These are phyloP conservation scores for Drymodes brunneopygia DNA, from an alignment of 2,113 vertebrate species.

Conservation along the genomic window DNA sequence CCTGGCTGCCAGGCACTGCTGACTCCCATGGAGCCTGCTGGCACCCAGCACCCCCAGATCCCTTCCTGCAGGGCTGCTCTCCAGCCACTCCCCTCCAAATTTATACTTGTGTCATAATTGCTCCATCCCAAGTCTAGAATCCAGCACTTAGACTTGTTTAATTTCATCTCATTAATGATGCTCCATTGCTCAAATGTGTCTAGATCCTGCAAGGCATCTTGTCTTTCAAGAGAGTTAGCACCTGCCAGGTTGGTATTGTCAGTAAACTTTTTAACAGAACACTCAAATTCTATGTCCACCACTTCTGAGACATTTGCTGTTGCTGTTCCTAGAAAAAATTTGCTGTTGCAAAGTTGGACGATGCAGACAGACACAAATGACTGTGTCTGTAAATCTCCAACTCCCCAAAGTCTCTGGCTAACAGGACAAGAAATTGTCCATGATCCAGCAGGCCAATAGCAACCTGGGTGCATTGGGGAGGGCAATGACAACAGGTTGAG, in stretches of 20 bases:
- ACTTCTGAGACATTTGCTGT: background rate
- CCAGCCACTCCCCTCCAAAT: background rate
- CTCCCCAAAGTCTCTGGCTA: background rate
- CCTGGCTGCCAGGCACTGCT: background rate
- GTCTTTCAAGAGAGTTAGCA: background rate
- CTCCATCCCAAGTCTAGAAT: background rate
- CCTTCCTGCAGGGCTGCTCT: background rate
- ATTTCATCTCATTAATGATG: background rate
- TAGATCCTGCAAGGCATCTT: background rate
- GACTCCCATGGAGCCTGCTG: background rate
- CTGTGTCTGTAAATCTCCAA: background rate
- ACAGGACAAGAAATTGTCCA: background rate
- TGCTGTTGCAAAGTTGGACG: background rate
- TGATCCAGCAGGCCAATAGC: background rate
- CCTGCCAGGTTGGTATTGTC: background rate
- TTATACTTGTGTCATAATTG: background rate
- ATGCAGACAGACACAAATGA: background rate
- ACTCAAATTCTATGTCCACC: background rate
- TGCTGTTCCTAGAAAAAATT: background rate
- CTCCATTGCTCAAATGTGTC: background rate
- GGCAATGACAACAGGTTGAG: too few relatives aligned
- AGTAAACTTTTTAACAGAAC: background rate
- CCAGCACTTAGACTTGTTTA: background rate
- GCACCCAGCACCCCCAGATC: background rate
- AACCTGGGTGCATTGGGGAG: background rate